Conservation (phyloP, 2,797 vertebrate genomes). For the Spatula clypeata region DNA sequence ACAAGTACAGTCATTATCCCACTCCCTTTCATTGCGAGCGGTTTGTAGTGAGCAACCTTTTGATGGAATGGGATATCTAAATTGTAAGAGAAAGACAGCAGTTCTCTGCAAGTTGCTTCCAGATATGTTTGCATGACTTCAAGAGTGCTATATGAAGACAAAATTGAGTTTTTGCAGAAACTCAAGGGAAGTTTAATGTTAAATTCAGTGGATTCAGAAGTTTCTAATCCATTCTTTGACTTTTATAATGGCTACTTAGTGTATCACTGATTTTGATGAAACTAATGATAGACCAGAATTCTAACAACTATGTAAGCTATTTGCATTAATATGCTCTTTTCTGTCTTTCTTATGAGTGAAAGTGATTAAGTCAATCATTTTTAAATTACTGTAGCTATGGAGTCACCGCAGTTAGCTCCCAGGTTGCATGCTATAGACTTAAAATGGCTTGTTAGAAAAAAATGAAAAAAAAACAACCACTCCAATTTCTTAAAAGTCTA, state of each 20-base stretch:
- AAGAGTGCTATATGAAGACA: background rate
- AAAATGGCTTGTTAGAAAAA: background rate
- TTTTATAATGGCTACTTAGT: background rate
- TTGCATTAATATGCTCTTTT: background rate
- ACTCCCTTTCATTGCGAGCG: background rate
- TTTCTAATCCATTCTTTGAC: background rate
- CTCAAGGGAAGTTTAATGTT: background rate
- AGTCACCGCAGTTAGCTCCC: background rate
- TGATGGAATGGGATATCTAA: background rate
- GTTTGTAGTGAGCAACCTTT: background rate
- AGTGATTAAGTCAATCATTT: background rate
- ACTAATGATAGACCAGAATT: slow-evolving; percentile 12
- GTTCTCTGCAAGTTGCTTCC: background rate
- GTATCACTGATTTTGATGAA: slow-evolving; percentile 7
- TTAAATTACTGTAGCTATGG: background rate
- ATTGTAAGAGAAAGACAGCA: background rate
- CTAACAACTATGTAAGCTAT: background rate
- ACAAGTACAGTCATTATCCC: background rate
- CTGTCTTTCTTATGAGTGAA: background rate
- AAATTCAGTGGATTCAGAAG: background rate
- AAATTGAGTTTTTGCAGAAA: background rate
- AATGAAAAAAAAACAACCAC: background rate
- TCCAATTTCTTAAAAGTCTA: background rate
- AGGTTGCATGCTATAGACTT: background rate
- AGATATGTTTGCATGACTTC: background rate